A percentile compares a stretch with the other conserved stretches of the same genome.
Evolutionary conservation across 1,140 invertebrate genomes (phyloP).

Genomic region (Latrodectus geometricus): DNA sequence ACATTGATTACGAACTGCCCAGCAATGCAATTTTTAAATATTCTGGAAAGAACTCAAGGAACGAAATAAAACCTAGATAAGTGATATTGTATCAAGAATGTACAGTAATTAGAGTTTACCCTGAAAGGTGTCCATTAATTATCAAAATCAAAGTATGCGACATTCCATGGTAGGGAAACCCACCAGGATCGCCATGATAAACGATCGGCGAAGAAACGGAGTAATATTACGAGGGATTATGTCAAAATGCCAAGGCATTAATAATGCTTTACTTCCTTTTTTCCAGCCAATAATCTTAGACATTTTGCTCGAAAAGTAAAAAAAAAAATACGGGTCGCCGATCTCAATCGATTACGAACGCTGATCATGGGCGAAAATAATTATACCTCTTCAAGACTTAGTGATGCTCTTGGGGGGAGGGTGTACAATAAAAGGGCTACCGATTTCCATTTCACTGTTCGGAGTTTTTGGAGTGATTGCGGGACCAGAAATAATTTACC

Average conservation of each 20-base stretch:
- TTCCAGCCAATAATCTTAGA: neutral
- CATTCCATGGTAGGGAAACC: neutral
- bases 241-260: neutral
- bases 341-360: neutral
- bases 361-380: conserved; percentile 1
- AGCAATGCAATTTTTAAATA: too few species aligned
- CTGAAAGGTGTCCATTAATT: neutral
- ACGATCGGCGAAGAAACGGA: neutral
- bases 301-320: neutral
- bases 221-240: neutral
- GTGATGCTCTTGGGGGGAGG: neutral
- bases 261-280: neutral
- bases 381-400: neutral
- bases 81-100: neutral
- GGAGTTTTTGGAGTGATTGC: neutral
- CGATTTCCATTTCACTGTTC: neutral
- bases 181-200: neutral
- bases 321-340: neutral
- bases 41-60: neutral
- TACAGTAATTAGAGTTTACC: neutral
- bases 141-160: neutral
- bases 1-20: too few species aligned
- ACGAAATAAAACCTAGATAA: neutral
- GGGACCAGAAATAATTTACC: neutral
- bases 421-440: neutral